Evolutionary conservation across 1,140 invertebrate species (phyloP).

Genomic region (Aphis gossypii): DNA sequence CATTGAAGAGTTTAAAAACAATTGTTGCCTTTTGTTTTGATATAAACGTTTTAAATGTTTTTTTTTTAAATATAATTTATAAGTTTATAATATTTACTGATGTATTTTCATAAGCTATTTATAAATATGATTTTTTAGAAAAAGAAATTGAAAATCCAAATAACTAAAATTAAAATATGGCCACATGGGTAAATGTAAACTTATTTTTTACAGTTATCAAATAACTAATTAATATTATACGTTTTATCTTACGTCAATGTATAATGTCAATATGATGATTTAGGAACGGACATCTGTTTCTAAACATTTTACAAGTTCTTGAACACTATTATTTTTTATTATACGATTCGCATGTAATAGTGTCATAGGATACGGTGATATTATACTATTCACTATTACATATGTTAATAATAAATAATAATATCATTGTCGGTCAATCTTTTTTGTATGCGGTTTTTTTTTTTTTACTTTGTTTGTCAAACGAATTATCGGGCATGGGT

Average conservation of each 20-base stretch:
- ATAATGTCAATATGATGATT: not conserved
- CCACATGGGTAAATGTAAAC: not conserved
- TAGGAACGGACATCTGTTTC: not conserved
- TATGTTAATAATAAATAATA: not conserved
- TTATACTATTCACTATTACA: not conserved
- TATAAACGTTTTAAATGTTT: not conserved
- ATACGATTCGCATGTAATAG: not conserved
- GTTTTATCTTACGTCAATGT: not conserved
- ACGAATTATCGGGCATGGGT: not conserved
- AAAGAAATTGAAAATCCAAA: not conserved
- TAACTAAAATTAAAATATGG: not conserved
- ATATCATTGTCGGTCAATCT: not conserved
- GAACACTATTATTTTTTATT: not conserved
- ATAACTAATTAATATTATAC: not conserved
- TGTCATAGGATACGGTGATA: not conserved
- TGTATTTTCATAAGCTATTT: too few relatives aligned
- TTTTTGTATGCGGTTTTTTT: not conserved
- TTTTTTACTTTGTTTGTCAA: not conserved
- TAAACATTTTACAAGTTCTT: not conserved
- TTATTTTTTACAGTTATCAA: not conserved
- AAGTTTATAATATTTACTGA: not conserved
- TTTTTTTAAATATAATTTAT: not conserved
- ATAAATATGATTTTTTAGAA: not conserved
- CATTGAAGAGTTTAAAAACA: not conserved
- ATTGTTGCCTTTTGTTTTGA: not conserved